Conservation (phyloP, 53 echinoderm and acorn worm genomes). For the Holothuria leucospilota region DNA sequence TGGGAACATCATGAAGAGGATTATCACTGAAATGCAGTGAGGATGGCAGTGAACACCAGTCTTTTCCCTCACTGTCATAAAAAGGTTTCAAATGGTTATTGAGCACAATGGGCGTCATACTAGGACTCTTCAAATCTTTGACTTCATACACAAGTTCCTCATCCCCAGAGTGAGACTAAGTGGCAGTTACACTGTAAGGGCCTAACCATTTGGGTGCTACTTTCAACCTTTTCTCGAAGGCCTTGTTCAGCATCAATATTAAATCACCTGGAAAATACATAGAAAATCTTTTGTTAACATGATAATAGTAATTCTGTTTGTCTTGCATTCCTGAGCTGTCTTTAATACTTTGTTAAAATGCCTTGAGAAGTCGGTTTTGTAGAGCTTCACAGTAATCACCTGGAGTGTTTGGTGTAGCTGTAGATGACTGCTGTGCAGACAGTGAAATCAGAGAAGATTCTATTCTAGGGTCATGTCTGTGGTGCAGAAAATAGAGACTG, state of each 20-base stretch:
- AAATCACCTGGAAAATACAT: background rate
- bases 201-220: constrained; percentile 13
- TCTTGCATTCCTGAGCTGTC: background rate
- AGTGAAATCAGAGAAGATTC: too few species aligned
- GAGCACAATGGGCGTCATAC: background rate
- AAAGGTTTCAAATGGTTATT: too few species aligned
- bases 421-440: too few species aligned
- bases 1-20: too few species aligned
- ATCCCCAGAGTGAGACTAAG: background rate
- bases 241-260: constrained; percentile 30
- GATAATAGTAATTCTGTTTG: constrained; percentile 24
- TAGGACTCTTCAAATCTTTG: background rate
- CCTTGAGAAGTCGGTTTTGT: too few species aligned
- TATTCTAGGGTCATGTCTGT: background rate
- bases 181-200: constrained; percentile 3
- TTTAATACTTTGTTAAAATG: too few species aligned
- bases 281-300: background rate
- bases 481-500: constrained; percentile 29
- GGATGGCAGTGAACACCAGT: too few species aligned
- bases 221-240: background rate
- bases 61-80: too few species aligned
- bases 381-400: too few species aligned
- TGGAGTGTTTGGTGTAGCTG: too few species aligned
- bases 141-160: background rate
- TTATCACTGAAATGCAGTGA: too few species aligned